Conservation (phyloP, 2,888 invertebrate species). For the Orgyia antiqua region DNA sequence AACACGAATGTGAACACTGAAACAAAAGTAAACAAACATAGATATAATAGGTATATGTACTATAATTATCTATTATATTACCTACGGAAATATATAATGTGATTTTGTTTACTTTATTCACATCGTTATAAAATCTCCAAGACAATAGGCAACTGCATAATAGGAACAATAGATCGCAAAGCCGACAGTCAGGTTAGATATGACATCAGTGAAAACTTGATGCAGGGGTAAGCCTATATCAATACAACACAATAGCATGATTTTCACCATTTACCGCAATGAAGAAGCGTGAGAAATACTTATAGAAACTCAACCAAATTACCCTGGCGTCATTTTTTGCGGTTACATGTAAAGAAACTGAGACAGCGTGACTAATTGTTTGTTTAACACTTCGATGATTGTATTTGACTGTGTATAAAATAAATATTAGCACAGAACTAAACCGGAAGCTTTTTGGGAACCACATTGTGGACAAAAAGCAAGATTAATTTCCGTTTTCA, state of each 20-base stretch:
- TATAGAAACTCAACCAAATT: conserved; percentile 65
- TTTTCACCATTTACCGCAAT: conserved; percentile 70
- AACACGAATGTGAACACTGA: conserved; percentile 76
- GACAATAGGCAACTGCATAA: conserved; percentile 5
- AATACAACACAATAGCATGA: conserved; percentile 55
- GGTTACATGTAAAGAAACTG: conserved; percentile 30
- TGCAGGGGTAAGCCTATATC: conserved; percentile 34
- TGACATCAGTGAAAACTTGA: conserved; percentile 50
- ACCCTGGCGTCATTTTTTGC: conserved; percentile 50
- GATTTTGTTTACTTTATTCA: too few species aligned
- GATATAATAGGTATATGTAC: too few species aligned
- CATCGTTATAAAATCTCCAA: too few species aligned
- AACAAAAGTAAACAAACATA: conserved; percentile 39
- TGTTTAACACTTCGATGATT: conserved; percentile 9
- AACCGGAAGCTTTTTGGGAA: too few species aligned
- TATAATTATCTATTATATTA: too few species aligned
- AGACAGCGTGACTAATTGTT: conserved; percentile 31
- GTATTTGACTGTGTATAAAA: too few species aligned
- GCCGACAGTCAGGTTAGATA: conserved; percentile 43
- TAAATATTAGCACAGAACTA: too few species aligned
- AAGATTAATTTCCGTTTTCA: too few species aligned
- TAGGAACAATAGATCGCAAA: conserved; percentile 44
- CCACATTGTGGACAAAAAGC: too few species aligned
- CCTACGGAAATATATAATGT: too few species aligned
- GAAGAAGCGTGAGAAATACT: conserved; percentile 63